Conservation (phyloP, 2,797 vertebrate species). For the Mormyrus hasselquistii region DNA sequence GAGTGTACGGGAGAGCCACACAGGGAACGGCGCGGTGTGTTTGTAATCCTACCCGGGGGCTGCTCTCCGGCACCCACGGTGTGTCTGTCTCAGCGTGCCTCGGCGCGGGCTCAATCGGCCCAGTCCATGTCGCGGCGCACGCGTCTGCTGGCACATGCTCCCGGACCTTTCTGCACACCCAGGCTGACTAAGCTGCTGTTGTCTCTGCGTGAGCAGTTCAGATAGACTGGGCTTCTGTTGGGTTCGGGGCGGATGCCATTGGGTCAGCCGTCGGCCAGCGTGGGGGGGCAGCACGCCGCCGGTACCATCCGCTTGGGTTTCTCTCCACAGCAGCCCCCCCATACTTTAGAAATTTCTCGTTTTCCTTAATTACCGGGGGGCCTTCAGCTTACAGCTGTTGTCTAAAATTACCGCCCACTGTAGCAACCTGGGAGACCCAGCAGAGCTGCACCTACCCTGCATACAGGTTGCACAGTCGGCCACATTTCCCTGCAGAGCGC, state of each 20-base stretch:
- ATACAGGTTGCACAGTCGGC: background rate
- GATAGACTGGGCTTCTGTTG: background rate
- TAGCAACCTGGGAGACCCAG: background rate
- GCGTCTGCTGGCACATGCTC: background rate
- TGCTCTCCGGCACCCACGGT: background rate
- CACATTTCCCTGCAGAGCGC: background rate
- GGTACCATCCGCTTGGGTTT: background rate
- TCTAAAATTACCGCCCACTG: background rate
- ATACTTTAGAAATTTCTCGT: background rate
- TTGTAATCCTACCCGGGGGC: background rate
- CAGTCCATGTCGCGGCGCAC: background rate
- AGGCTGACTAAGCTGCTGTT: background rate
- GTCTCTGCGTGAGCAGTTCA: background rate
- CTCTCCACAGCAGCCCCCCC: background rate
- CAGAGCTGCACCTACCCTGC: background rate
- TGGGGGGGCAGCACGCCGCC: background rate
- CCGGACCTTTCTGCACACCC: background rate
- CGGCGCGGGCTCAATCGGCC: background rate
- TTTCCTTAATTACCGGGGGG: background rate
- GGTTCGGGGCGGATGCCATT: background rate
- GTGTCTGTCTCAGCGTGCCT: background rate
- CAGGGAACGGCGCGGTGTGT: background rate
- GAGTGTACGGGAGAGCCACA: background rate
- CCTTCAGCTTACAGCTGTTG: background rate
- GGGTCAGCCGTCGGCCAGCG: background rate